Percentiles rank a stretch among this genome's conserved stretches.
phyloP scores from a whole-genome alignment of 2,888 invertebrate genomes.

The Aromia moschata region DNA sequence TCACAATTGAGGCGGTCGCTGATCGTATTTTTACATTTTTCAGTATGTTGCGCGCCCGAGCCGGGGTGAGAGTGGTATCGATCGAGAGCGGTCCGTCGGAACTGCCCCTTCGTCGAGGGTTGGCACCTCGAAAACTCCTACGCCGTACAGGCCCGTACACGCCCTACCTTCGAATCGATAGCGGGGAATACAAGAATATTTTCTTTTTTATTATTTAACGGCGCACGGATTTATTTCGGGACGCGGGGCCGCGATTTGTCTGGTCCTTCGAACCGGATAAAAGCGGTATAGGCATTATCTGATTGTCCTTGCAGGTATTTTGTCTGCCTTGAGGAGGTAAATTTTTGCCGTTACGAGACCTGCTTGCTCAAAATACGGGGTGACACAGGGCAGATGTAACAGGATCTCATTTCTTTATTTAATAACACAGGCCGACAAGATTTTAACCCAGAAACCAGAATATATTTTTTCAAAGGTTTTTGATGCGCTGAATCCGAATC shows the following conservation, averaged over 20 bases:
- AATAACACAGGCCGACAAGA: no score
- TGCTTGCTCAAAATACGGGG: no score
- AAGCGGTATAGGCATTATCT: no score
- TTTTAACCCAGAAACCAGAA: no score
- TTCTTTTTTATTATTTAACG: constrained; percentile 15
- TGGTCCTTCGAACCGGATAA: background rate
- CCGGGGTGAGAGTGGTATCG: constrained; percentile 34
- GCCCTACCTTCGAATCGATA: constrained; percentile 51
- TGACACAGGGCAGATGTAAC: no score
- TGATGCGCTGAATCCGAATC: no score
- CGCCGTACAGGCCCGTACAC: constrained; percentile 41
- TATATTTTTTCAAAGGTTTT: no score
- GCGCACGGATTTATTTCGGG: constrained; percentile 20
- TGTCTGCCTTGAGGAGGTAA: no score
- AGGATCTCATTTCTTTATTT: no score
- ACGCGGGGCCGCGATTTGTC: background rate
- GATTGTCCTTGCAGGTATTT: no score
- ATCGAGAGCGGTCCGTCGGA: constrained; percentile 36
- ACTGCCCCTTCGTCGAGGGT: constrained; percentile 40
- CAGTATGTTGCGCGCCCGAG: background rate
- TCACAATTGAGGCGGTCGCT: background rate
- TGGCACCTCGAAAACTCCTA: constrained; percentile 40
- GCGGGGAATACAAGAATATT: constrained; percentile 17
- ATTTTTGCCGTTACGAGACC: no score
- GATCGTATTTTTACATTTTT: constrained; percentile 14